Conservation (phyloP, 2,888 invertebrate genomes). For the Tetheella fluctuosa region DNA sequence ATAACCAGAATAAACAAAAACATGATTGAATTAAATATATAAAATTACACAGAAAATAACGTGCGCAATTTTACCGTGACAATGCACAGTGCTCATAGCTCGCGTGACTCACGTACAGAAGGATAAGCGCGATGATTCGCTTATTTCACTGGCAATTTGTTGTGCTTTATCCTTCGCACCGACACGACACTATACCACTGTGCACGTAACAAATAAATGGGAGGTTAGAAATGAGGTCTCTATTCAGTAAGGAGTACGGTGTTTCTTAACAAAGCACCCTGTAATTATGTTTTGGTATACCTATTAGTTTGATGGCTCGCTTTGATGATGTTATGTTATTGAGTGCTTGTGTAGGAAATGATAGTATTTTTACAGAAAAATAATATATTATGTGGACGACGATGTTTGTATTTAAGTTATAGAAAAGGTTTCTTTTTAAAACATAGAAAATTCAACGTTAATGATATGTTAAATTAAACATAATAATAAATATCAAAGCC, state of each 20-base stretch:
- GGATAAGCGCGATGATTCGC: conserved; percentile 46
- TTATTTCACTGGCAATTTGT: conserved; percentile 49
- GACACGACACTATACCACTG: conserved; percentile 26
- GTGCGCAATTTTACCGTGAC: conserved; percentile 35
- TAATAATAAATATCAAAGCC: no score
- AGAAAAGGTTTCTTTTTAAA: no score
- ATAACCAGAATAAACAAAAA: background rate
- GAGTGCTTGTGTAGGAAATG: background rate
- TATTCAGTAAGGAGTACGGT: conserved; percentile 23
- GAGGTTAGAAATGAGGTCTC: conserved; percentile 25
- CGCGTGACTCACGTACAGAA: conserved; percentile 47
- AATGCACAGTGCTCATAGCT: conserved; percentile 30
- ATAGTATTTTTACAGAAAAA: background rate
- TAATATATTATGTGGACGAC: background rate
- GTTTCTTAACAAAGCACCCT: conserved; percentile 30
- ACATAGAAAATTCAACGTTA: no score
- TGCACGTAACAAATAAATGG: conserved; percentile 1
- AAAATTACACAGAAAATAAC: conserved; percentile 19
- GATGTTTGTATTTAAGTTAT: background rate
- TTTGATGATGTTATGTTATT: conserved; percentile 3
- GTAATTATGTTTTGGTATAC: conserved; percentile 7
- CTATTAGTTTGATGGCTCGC: conserved; percentile 1
- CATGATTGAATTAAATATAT: background rate
- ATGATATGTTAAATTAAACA: no score
- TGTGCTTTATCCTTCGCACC: conserved; percentile 36